phyloP scores from a whole-genome alignment of 2,888 invertebrate species.

The Drosophila aldrichi region DNA sequence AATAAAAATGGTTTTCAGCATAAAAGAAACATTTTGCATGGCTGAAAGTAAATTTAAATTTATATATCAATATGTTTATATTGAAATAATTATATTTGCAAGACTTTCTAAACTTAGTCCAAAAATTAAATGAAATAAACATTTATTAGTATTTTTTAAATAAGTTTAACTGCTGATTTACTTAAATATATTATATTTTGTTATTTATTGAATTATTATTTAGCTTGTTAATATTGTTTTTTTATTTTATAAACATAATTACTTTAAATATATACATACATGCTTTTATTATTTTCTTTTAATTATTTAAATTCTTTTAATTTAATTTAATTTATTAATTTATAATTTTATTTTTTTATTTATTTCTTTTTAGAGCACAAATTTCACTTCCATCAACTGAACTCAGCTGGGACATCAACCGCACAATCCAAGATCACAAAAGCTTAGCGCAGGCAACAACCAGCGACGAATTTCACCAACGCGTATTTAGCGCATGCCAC shows the following conservation, averaged over 20 bases:
- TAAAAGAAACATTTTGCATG: neutral
- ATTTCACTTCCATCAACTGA: slow-evolving; percentile 7
- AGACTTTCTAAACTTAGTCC: neutral
- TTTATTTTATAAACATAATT: no score
- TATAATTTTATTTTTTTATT: neutral
- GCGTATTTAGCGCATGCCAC: slow-evolving; percentile 8
- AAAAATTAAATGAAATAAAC: neutral
- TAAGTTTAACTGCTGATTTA: neutral
- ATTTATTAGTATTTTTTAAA: neutral
- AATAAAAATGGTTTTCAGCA: neutral
- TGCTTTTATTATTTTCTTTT: no score
- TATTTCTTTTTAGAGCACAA: slow-evolving; percentile 27
- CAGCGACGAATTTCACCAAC: slow-evolving; percentile 27
- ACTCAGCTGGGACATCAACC: slow-evolving; percentile 42
- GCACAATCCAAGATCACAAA: slow-evolving; percentile 38
- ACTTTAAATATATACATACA: no score
- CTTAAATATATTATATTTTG: neutral
- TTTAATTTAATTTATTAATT: neutral
- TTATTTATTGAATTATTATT: no score
- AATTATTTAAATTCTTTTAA: neutral
- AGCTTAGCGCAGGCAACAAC: slow-evolving; percentile 30
- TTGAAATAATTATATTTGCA: neutral
- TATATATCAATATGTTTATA: neutral
- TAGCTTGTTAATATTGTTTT: no score
- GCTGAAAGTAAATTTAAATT: neutral